phyloP scores from a whole-genome alignment of 2,113 vertebrate species.

The Mystacornis crossleyi region DNA sequence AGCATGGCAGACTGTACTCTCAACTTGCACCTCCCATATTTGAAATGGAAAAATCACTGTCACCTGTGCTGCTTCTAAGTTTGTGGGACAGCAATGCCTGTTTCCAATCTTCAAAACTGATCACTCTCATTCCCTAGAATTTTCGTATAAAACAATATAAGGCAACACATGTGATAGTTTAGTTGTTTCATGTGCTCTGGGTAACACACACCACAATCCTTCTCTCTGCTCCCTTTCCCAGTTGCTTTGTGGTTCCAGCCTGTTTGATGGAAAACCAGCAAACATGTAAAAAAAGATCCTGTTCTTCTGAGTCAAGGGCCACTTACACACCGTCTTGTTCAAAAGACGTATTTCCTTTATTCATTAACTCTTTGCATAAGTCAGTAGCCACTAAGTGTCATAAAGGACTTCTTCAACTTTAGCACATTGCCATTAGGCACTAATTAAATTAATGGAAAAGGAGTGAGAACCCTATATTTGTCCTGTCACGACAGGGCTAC shows the following conservation, averaged over 20 bases:
- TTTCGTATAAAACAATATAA: background rate
- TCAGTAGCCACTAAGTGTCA: background rate
- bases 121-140: background rate
- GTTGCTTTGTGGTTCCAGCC: background rate
- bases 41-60: background rate
- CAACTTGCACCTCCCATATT: rapidly evolving
- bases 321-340: background rate
- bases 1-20: background rate
- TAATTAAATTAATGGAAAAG: background rate
- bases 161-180: background rate
- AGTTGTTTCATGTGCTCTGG: background rate
- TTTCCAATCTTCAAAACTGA: background rate
- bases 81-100: background rate
- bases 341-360: background rate
- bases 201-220: background rate
- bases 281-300: background rate
- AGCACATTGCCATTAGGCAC: background rate
- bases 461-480: background rate
- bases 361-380: background rate
- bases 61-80: background rate
- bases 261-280: background rate
- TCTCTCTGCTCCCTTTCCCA: background rate
- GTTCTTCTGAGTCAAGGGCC: background rate
- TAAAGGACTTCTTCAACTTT: background rate
- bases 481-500: background rate